These are phyloP conservation scores for Bolinopsis microptera DNA, from an alignment of 37 sponge, comb jelly and placozoan genomes.

Conservation along the genomic window DNA sequence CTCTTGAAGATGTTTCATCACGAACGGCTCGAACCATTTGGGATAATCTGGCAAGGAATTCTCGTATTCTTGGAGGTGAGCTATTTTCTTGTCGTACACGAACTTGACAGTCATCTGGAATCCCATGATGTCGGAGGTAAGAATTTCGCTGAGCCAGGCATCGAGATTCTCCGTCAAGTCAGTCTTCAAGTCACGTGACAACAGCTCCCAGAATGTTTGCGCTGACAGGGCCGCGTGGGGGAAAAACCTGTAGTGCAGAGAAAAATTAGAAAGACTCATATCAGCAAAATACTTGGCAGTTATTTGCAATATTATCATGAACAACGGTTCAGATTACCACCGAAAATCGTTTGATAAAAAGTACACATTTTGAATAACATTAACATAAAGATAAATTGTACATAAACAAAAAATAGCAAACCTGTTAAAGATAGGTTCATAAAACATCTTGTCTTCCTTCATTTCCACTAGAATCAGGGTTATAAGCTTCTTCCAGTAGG, in stretches of 20 bases:
- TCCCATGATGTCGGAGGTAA: conserved; percentile 10
- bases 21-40: conserved; percentile 77
- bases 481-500: conserved; percentile 62
- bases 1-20: conserved; percentile 72
- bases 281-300: no score
- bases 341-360: no score
- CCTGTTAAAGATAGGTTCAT: conserved; percentile 58
- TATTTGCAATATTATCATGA: no score
- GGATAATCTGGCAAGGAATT: conserved; percentile 69
- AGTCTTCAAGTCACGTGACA: conserved; percentile 22
- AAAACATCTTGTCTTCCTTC: conserved; percentile 7
- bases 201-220: conserved; percentile 56
- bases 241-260: conserved; percentile 21
- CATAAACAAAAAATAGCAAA: no score
- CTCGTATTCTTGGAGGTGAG: conserved; percentile 4
- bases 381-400: no score
- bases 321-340: no score
- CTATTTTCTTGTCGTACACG: conserved; percentile 72
- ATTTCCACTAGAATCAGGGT: conserved; percentile 51
- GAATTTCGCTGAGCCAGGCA: conserved; percentile 28
- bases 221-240: conserved; percentile 43
- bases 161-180: conserved; percentile 36
- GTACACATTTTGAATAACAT: no score
- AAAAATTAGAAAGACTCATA: background rate
- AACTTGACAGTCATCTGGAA: conserved; percentile 69